Base-by-base conservation (phyloP, 2,888 invertebrate species). In the Cremastinae sp. region DNA sequence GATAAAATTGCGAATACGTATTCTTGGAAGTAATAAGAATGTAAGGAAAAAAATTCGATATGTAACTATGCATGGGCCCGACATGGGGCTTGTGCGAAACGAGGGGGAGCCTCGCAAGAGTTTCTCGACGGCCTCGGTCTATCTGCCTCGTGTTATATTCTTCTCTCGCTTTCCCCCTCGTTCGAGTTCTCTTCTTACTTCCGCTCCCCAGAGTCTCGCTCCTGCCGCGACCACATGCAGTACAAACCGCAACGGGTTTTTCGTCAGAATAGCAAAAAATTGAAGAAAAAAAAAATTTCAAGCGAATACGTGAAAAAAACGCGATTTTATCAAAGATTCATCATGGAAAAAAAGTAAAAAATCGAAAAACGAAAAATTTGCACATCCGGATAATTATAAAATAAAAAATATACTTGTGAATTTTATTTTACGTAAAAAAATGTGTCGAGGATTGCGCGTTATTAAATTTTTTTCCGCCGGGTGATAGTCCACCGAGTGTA, bases 131-230 rank as follows among this genome's bases (percentile, higher is more conserved):
- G 39, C 9, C 53, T 45, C 43, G 58, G 41, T 16, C 65, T 18
- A 47, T 62, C 51, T 55, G 16, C 41, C 68, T 62, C 58, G 16
- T 49, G n/a, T 43, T 39, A 45, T 45, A 45, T 64, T 49, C 49
- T 51, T 64, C 69, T 64, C 56, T 51, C 70, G 51, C 53, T 75
- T 51, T 22, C 49, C 66, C 70, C 69, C 65, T 64, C 71, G 35
- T 51, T 66, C 74, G 16, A 61, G 71, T 55, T 37, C 37, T 22
- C 53, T 65, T 49, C 49, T 73, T 74, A 45, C 70, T 58, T 66
- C 71, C 47, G 64, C 37, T 55, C 51, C 37, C 12, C n/a, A 20
- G 62, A 49, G 28, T 37, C 58, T 37, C 14, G 18, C 39, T 7
- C 49, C 5, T 37, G 7, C 16, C 45, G 45, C 12, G 4, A 45